A percentile compares a stretch with the other conserved stretches of the same genome.
phyloP scores from a whole-genome alignment of 2,797 vertebrate species.

The Cynopterus sphinx region DNA sequence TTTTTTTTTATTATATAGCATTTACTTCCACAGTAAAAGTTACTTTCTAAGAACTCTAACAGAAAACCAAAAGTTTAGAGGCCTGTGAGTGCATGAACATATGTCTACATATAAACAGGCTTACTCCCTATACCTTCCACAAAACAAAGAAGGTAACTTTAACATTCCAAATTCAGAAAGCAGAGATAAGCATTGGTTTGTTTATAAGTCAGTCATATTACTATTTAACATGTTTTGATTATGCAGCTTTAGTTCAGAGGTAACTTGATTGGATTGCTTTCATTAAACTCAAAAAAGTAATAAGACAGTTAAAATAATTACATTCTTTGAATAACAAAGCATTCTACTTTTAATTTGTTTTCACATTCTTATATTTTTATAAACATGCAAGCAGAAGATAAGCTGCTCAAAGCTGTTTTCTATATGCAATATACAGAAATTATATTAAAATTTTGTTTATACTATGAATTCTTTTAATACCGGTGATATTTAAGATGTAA shows the following conservation, averaged over 20 bases:
- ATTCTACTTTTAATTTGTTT: neutral
- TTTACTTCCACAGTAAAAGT: neutral
- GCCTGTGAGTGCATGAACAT: neutral
- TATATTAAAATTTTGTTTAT: slow-evolving; percentile 76
- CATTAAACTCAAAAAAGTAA: neutral
- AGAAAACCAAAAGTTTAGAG: neutral
- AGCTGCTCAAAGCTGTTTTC: slow-evolving; percentile 54
- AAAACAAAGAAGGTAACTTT: neutral
- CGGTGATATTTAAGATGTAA: slow-evolving; percentile 5
- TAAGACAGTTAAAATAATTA: neutral
- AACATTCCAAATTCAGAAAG: neutral
- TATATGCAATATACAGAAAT: slow-evolving; percentile 70
- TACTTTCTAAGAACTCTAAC: neutral
- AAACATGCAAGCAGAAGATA: neutral
- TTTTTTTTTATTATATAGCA: neutral
- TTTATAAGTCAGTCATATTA: neutral
- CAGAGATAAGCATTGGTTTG: neutral
- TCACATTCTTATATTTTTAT: neutral
- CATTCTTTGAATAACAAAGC: slow-evolving; percentile 34
- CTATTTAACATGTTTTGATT: neutral
- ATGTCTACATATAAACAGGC: neutral
- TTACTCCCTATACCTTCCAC: neutral
- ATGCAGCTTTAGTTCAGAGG: neutral
- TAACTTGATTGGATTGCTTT: neutral
- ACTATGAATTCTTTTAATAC: slow-evolving; percentile 33